These are phyloP conservation scores for Margaritifera margaritifera DNA, from an alignment of 2,888 invertebrate genomes.

Conservation along the genomic window DNA sequence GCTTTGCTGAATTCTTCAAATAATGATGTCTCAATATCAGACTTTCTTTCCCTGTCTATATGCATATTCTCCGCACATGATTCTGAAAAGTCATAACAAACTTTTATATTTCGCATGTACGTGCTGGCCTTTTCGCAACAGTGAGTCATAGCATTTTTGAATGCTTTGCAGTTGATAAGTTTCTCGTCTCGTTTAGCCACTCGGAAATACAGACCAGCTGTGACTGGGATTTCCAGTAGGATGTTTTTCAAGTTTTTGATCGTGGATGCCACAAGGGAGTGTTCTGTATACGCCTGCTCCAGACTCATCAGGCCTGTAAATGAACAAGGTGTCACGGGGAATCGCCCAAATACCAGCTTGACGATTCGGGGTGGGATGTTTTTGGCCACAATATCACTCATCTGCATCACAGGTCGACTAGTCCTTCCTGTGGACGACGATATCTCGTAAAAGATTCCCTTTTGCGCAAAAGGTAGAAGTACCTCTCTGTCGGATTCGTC, in stretches of 20 bases:
- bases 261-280: slow-evolving; percentile 59
- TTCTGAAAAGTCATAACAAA: slow-evolving; percentile 44
- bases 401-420: slow-evolving; percentile 46
- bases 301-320: slow-evolving; percentile 60
- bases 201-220: slow-evolving; percentile 47
- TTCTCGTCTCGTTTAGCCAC: slow-evolving; percentile 44
- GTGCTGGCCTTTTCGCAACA: slow-evolving; percentile 53
- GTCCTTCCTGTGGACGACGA: slow-evolving; percentile 37
- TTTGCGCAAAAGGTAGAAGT: slow-evolving; percentile 50
- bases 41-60: no score
- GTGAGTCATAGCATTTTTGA: slow-evolving; percentile 45
- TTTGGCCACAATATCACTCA: slow-evolving; percentile 53
- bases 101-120: slow-evolving; percentile 63
- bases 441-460: slow-evolving; percentile 56
- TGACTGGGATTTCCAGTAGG: slow-evolving; percentile 59
- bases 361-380: slow-evolving; percentile 52
- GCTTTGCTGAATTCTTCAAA: no score
- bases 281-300: slow-evolving; percentile 49
- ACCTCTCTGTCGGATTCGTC: slow-evolving; percentile 56
- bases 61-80: slow-evolving; percentile 7
- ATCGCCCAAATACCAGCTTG: slow-evolving; percentile 59
- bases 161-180: slow-evolving; percentile 39
- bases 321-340: slow-evolving; percentile 56
- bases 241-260: slow-evolving; percentile 55
- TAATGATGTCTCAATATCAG: no score